Evolutionary conservation across 1,140 invertebrate species (phyloP).

Genomic region (Hylyphantes graminicola): DNA sequence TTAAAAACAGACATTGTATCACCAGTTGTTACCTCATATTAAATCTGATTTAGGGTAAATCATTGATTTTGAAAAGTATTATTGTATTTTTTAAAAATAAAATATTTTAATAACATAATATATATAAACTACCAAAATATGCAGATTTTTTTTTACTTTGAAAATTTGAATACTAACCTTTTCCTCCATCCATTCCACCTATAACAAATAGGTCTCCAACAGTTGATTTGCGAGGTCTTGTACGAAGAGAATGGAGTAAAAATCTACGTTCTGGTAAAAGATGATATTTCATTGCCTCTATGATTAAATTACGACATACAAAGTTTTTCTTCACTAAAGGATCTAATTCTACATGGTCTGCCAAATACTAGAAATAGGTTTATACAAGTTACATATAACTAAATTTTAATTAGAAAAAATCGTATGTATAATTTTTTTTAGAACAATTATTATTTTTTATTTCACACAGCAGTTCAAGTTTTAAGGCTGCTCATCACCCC

Average conservation of each 20-base stretch:
- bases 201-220: conserved; percentile 87
- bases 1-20: no score
- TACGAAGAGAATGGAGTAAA: conserved; percentile 80
- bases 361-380: conserved; percentile 76
- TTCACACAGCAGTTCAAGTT: no score
- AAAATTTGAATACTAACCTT: conserved; percentile 70
- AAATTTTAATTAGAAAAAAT: background rate
- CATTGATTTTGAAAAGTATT: no score
- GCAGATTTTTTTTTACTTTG: no score
- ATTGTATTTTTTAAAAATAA: no score
- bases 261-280: conserved; percentile 84
- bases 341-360: conserved; percentile 83
- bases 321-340: conserved; percentile 75
- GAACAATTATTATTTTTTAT: no score
- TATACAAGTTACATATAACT: background rate
- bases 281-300: conserved; percentile 94
- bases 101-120: no score
- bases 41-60: no score
- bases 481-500: no score
- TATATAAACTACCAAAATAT: no score
- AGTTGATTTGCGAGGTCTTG: conserved; percentile 89
- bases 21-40: no score
- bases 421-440: no score
- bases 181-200: conserved; percentile 90
- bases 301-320: conserved; percentile 85